Evolutionary conservation across 1,140 invertebrate genomes (phyloP).

Genomic region (Ectropis grisescens): DNA sequence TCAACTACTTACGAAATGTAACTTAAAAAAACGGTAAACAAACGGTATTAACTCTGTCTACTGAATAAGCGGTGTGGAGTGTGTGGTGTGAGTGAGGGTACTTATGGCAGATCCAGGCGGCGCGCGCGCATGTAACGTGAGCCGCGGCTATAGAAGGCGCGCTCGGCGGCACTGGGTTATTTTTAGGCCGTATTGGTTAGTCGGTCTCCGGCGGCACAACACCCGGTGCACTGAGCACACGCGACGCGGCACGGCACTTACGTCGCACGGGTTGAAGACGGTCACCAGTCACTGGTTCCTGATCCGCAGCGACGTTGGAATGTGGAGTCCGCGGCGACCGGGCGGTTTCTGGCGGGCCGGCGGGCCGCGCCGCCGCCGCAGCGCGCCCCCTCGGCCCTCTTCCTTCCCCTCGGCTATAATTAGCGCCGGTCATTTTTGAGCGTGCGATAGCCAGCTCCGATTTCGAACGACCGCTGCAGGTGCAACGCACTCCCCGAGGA

Average conservation of each 20-base stretch:
- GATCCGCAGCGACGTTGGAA: conserved; percentile 62
- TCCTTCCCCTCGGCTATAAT: conserved; percentile 30
- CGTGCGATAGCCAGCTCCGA: conserved; percentile 44
- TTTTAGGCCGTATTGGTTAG: conserved; percentile 7
- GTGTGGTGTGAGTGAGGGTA: too few relatives aligned
- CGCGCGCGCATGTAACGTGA: conserved; percentile 40
- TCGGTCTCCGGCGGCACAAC: conserved; percentile 4
- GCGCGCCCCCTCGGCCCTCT: conserved; percentile 13
- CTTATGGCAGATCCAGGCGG: too few relatives aligned
- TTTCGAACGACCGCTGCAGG: conserved; percentile 41
- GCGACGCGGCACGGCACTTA: conserved; percentile 51
- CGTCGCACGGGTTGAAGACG: conserved; percentile 61
- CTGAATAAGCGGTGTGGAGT: too few relatives aligned
- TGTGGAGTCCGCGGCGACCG: conserved; percentile 69
- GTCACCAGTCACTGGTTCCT: conserved; percentile 54
- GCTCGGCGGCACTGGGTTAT: conserved; percentile 31
- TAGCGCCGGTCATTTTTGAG: conserved; percentile 56
- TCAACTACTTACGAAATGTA: too few relatives aligned
- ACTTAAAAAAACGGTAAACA: too few relatives aligned
- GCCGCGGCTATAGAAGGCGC: conserved; percentile 49
- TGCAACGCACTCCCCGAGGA: conserved; percentile 11
- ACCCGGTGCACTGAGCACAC: conserved; percentile 27
- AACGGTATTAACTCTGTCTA: too few relatives aligned
- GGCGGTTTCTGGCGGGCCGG: conserved; percentile 50
- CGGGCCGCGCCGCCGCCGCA: conserved; percentile 11